Percentiles rank a stretch among this genome's conserved stretches.
Evolutionary conservation across 2,113 vertebrate species (phyloP).

Genomic region (Tyto alba): DNA sequence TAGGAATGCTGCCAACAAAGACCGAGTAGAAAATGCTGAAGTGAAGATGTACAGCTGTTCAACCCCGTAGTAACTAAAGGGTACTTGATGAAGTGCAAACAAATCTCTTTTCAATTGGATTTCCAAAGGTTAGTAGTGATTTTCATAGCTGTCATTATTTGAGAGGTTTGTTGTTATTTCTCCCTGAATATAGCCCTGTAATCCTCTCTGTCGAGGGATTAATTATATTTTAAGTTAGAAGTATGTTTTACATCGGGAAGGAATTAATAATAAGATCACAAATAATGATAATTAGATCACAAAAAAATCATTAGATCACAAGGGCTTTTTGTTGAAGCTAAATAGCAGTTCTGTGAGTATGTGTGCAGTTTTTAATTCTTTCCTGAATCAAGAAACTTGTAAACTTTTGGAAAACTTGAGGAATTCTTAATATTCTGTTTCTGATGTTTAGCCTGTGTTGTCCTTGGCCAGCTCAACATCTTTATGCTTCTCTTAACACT

Average conservation of each 20-base stretch:
- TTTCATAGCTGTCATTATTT: neutral
- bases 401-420: neutral
- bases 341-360: neutral
- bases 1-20: neutral
- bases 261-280: neutral
- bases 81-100: neutral
- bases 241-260: neutral
- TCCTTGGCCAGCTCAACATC: neutral
- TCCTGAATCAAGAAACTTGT: neutral
- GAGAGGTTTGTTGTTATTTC: neutral
- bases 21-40: neutral
- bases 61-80: neutral
- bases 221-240: neutral
- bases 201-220: neutral
- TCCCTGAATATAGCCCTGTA: neutral
- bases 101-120: neutral
- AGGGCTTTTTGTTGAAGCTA: neutral
- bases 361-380: neutral
- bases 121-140: neutral
- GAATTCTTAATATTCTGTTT: neutral
- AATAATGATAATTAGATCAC: neutral
- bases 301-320: neutral
- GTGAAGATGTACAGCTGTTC: neutral
- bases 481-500: neutral
- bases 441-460: neutral